A percentile compares a stretch with the other conserved stretches of the same genome.
Evolutionary conservation across 2,797 vertebrate genomes (phyloP).

Genomic region (Eupleurogrammus muticus): DNA sequence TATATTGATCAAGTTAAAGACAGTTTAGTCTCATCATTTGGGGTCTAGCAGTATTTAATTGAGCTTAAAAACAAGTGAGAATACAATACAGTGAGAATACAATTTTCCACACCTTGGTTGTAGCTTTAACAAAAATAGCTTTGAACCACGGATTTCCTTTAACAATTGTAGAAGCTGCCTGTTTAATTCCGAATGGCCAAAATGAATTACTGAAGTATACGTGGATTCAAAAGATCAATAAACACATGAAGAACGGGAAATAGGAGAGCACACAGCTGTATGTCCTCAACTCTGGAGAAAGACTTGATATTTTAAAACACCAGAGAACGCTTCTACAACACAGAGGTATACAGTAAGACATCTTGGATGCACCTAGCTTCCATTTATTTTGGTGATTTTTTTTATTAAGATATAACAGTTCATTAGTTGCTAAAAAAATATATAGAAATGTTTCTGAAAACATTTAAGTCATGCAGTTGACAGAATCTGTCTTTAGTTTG

Average conservation of each 20-base stretch:
- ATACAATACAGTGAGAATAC: background rate
- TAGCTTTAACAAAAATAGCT: background rate
- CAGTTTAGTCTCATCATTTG: background rate
- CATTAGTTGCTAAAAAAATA: no score
- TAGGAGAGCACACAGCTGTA: slow-evolving; percentile 6
- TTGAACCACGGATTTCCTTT: background rate
- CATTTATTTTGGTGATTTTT: no score
- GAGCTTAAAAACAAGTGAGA: slow-evolving; percentile 1
- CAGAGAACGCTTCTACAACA: no score
- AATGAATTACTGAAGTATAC: slow-evolving; percentile 2
- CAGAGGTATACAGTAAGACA: no score
- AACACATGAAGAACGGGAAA: slow-evolving; percentile 4
- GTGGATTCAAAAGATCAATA: background rate
- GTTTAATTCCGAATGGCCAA: slow-evolving; percentile 13
- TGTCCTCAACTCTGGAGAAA: background rate
- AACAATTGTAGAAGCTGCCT: slow-evolving; percentile 41
- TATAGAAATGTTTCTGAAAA: no score
- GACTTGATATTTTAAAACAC: no score
- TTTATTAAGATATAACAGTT: no score
- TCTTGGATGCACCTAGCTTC: no score
- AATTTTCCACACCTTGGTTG: background rate
- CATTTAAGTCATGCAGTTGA: no score
- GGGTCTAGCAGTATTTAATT: background rate
- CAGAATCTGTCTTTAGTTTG: no score
- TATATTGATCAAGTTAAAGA: background rate